A percentile compares a stretch with the other conserved stretches of the same genome.
Evolutionary conservation across 2,888 invertebrate species (phyloP).

Genomic region (Limenitis camilla): DNA sequence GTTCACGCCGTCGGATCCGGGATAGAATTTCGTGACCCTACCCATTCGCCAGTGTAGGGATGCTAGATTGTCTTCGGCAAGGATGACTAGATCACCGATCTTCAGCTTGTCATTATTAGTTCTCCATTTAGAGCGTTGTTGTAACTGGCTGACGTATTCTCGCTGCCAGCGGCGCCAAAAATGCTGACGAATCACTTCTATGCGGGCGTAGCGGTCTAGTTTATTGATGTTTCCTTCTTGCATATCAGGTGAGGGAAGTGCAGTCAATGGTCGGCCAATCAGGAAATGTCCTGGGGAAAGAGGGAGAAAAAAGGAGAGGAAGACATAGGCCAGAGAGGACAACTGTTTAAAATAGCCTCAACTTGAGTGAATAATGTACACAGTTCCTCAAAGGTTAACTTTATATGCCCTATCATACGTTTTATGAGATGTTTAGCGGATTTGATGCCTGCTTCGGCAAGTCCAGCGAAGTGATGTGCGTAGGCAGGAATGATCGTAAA

Average conservation of each 20-base stretch:
- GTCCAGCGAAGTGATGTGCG: slow-evolving; percentile 22
- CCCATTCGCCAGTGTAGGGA: too few relatives aligned
- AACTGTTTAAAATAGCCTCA: too few relatives aligned
- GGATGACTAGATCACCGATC: too few relatives aligned
- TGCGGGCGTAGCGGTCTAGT: neutral
- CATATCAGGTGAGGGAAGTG: neutral
- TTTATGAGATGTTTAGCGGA: too few relatives aligned
- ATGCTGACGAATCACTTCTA: slow-evolving; percentile 8
- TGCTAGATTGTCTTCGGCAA: too few relatives aligned
- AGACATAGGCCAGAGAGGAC: too few relatives aligned
- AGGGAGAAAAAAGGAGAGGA: neutral
- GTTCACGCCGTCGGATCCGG: too few relatives aligned
- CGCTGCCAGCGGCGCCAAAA: slow-evolving; percentile 13
- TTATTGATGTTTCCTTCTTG: neutral
- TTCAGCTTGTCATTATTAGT: neutral
- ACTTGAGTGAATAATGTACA: too few relatives aligned
- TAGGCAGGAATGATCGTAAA: slow-evolving; percentile 25
- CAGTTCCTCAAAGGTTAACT: too few relatives aligned
- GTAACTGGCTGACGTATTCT: slow-evolving; percentile 15
- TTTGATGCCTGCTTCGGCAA: too few relatives aligned
- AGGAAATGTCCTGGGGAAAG: neutral
- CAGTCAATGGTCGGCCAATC: neutral
- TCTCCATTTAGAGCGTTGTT: slow-evolving; percentile 25
- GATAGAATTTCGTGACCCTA: too few relatives aligned
- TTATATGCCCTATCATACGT: too few relatives aligned